These are phyloP conservation scores for Hydropsyche tenuis DNA, from an alignment of 1,140 invertebrate genomes.

Conservation along the genomic window DNA sequence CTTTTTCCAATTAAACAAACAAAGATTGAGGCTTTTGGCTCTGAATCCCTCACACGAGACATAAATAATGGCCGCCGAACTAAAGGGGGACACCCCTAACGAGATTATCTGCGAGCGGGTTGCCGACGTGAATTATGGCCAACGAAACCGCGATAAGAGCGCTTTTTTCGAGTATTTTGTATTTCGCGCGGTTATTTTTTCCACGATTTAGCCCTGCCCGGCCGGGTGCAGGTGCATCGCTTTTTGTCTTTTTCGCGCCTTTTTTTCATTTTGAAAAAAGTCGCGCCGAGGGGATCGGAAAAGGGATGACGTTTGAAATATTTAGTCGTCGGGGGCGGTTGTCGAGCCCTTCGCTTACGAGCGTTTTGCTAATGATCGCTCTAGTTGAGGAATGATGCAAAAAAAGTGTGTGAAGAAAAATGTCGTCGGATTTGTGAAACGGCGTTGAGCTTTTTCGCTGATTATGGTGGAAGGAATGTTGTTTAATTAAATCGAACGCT, in stretches of 20 bases:
- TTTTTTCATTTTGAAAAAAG: neutral
- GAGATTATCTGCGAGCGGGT: slow-evolving; percentile 37
- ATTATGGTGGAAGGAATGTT: too few species aligned
- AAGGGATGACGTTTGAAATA: slow-evolving; percentile 42
- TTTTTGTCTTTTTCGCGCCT: neutral
- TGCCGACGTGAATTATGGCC: slow-evolving; percentile 19
- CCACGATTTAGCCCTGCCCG: neutral
- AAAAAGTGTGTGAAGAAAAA: neutral
- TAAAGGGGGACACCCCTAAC: slow-evolving; percentile 1
- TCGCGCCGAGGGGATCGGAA: neutral
- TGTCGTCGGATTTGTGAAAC: neutral
- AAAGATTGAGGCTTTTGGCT: too few species aligned
- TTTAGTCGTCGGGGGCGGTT: slow-evolving; percentile 13
- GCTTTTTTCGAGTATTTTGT: neutral
- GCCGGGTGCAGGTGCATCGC: neutral
- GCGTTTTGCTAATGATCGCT: slow-evolving; percentile 10
- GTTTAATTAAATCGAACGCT: too few species aligned
- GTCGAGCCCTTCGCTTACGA: slow-evolving; percentile 7
- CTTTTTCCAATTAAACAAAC: too few species aligned
- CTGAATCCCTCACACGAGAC: slow-evolving; percentile 45
- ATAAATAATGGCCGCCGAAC: slow-evolving; percentile 40
- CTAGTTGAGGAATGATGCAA: too few species aligned
- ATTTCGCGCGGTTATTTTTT: neutral
- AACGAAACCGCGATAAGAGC: slow-evolving; percentile 19
- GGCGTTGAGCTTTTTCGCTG: too few species aligned